Evolutionary conservation across 1,140 invertebrate species (phyloP), one percentile per base, ranked within the genome.

Genomic region (Gonioctena quinquepunctata): DNA sequence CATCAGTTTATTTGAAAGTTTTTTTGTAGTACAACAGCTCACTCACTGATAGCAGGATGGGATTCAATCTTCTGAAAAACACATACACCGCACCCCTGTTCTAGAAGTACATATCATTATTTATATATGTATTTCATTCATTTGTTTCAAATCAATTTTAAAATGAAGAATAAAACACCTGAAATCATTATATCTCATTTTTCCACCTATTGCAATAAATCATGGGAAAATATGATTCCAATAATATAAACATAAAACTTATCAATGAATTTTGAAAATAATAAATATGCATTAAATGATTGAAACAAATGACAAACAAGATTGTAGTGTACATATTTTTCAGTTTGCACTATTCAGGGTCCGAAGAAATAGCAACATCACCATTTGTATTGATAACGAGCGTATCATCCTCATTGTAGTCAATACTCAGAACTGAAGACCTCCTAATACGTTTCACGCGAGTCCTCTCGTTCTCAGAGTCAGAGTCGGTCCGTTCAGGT

Each of bases 401-500:
- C 23, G 86, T 84, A 60, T 87, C 86, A 18, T 89, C 89, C 67
- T 92, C 91, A 76, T 90, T 90, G 80, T 90, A 91, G 81, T 92
- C 90, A 19, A 91, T 85, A 66, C 90, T 90, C 28, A 92, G 84
- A 4, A 91, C 88, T 16, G 89, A 90, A 48, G 89, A 88, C 71
- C 91, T 84, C 69, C 91, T 82, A 73, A 91, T 86, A 79, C 93
- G 91, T 81, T 86, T 86, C 61, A 79, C 79, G 76, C 72, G 81
- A 78, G 83, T 86, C 83, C 83, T 84, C 72, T 86, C 85, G 76
- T 83, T 84, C 76, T 84, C 84, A 3, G 85, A 86, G 56, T 84
- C 82, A 57, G 80, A 83, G 77, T 83, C 82, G 28, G 84, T 82
- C 73, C 85, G 81, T 82, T 88, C 87, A 61, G 79, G 79, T 77